Base-by-base conservation (phyloP, 2,888 invertebrate genomes). In the Emesis russula region DNA sequence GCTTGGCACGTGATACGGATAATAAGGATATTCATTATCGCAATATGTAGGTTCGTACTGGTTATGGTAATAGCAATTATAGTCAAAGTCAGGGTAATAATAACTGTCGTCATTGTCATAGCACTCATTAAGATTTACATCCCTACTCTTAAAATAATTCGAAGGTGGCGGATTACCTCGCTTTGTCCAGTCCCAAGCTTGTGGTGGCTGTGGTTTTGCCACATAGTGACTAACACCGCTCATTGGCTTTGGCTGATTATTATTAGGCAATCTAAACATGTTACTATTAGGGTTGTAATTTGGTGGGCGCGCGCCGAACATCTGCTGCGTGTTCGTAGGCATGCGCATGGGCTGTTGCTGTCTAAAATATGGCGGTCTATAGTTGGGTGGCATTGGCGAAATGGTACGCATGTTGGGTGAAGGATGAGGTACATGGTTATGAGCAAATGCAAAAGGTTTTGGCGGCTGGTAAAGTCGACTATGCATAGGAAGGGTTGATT, bases 121-220 rank as follows among this genome's bases (percentile, higher is more conserved):
- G 6, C 18, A 58, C 9, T 58, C 58, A 58, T 58, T 58, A 18
- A 58, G 0, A 18, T 58, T 58, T 5, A 58, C 18, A 58, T 58
- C 58, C 18, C 58, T 58, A 3, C 58, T 58, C 3, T 58, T 58
- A 58, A 58, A 58, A 58, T 58, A 58, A 18, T 58, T 58, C 1
- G 58, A 58, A 18, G 58, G 58, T 58, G 58, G 58, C 18, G 58
- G 58, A 9, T 58, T 58, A n/a, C 58, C 58, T 58, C 18, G 58
- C 9, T 58, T 58, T 18, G 58, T 18, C 58, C 58, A 58, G 58
- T 58, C 58, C 58, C 58, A 58, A 18, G 18, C 58, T 58, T 15
- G 18, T 58, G 18, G 63, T 18, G 63, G 63, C 7, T 7, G 6
- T 15, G 63, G 18, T 7, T 63, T 63, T 5, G 63, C 6, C 9